Conservation (phyloP, 2,888 invertebrate genomes). For the Mermis nigrescens region DNA sequence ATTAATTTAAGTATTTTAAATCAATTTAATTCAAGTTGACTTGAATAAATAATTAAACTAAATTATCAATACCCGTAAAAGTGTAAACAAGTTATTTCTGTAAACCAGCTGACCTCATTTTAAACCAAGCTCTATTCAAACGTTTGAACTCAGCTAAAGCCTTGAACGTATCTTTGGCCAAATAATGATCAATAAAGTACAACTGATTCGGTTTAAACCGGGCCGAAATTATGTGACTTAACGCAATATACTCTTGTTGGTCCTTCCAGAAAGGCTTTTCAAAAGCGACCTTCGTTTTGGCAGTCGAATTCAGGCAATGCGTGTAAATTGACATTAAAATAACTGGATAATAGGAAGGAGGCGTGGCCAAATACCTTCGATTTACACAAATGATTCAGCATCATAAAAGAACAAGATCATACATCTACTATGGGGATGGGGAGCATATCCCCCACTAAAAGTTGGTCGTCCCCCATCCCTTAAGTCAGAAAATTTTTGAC, state of each 20-base stretch:
- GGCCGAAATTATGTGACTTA: neutral
- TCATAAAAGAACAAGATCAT: no score
- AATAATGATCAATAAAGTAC: neutral
- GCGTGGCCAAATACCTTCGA: constrained; percentile 3
- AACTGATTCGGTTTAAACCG: neutral
- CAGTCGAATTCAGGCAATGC: neutral
- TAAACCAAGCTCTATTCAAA: neutral
- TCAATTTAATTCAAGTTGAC: no score
- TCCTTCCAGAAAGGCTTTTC: neutral
- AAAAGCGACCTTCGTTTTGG: neutral
- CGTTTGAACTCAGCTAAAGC: neutral
- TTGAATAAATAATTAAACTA: no score
- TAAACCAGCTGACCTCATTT: no score
- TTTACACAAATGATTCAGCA: no score
- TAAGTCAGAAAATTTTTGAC: no score
- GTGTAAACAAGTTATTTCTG: no score
- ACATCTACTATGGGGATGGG: no score
- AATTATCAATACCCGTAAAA: no score
- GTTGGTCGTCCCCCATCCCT: no score
- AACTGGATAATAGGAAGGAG: neutral
- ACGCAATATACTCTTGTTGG: neutral
- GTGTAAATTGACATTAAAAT: neutral
- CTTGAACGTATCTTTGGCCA: neutral
- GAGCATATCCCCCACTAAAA: no score
- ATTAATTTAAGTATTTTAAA: no score